phyloP scores from a whole-genome alignment of 2,888 invertebrate genomes.

The Sipha maydis region DNA sequence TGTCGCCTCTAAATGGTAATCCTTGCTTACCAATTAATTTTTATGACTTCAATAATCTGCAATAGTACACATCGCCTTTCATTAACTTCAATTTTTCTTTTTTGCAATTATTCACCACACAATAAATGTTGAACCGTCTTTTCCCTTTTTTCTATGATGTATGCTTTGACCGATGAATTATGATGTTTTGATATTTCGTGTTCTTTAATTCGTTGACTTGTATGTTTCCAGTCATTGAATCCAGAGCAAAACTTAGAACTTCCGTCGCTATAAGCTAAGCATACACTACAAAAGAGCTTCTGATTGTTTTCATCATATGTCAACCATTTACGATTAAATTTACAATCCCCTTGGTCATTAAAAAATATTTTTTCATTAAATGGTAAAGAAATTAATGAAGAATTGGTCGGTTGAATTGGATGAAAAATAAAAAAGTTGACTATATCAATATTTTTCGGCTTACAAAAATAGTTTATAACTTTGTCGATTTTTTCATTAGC shows the following conservation, averaged over 20 bases:
- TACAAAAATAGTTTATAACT: no score
- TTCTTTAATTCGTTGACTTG: neutral
- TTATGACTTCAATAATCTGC: neutral
- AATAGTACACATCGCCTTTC: neutral
- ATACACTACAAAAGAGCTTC: constrained; percentile 14
- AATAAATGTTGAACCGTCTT: constrained; percentile 9
- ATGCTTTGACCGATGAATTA: neutral
- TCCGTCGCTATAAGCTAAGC: neutral
- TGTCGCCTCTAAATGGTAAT: constrained; percentile 1
- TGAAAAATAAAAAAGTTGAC: neutral
- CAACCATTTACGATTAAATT: neutral
- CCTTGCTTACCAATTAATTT: constrained; percentile 5
- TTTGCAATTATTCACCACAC: neutral
- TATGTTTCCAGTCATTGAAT: neutral
- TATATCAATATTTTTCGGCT: no score
- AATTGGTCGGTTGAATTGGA: neutral
- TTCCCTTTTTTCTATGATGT: neutral
- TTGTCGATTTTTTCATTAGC: no score
- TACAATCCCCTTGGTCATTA: no score
- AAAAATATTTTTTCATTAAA: no score
- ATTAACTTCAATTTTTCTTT: neutral
- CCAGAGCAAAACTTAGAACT: neutral
- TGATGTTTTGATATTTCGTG: neutral
- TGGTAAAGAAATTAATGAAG: no score
- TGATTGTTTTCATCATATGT: constrained; percentile 8